Evolutionary conservation across 2,797 vertebrate species (phyloP), one percentile per base, ranked within the genome.

Genomic region (Furcifer pardalis): DNA sequence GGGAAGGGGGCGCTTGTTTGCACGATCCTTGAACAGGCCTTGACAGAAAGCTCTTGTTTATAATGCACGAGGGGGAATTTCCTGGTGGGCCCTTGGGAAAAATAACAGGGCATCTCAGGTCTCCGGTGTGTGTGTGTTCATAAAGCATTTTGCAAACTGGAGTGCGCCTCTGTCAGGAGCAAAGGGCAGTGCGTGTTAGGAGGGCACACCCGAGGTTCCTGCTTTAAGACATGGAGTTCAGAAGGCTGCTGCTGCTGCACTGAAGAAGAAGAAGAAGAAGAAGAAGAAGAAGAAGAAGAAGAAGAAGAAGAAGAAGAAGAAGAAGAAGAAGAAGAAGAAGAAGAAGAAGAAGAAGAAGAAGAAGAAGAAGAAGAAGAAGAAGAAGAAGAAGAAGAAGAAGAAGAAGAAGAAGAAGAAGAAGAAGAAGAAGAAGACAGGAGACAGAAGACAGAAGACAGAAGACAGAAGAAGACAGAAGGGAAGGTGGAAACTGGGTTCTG

Each of bases 61-160:
- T 80, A 77, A 91, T 1, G 42, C 81, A 69, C 40, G n/a, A n/a
- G n/a, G 44, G 84, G 69, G 88, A 88, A 90, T 79, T 83, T 81
- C 81, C 77, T 60, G 78, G 85, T 0, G 0, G n/a, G 62, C 44
- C 68, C 84, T 90, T 91, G 25, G 83, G 86, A 89, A 84, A 77
- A 74, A 63, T 42, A 87, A 86, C 71, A 60, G 0, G 52, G 74
- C 87, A 66, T 82, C 52, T 46, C 81, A 59, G 56, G 44, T 76
- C 91, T 88, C 87, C 42, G 75, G 91, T 81, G 87, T n/a, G 66
- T 89, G 91, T 81, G 87, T n/a, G 66, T 89, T 89, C 69, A 77
- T 87, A 49, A 86, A 85, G 56, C 69, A 87, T 80, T n/a, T 85
- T 69, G 87, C 75, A 81, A 37, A 88, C 79, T 71, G 87, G 85